Evolutionary conservation across 37 sponge, comb jelly and placozoan genomes (phyloP).

Genomic region (Hormiphora californensis): DNA sequence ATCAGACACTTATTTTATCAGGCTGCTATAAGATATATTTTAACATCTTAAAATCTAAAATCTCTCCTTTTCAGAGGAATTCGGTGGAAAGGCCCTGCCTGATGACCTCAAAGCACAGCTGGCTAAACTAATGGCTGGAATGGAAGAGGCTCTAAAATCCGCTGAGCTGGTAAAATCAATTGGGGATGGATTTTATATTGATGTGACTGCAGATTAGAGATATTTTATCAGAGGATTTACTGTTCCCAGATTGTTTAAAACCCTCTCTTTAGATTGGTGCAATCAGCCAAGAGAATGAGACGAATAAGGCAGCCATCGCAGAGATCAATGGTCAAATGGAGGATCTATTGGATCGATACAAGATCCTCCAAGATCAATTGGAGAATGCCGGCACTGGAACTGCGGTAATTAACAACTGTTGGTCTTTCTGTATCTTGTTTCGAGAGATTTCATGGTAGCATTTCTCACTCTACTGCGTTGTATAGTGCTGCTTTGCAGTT

Average conservation of each 20-base stretch:
- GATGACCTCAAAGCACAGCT: slow-evolving; percentile 13
- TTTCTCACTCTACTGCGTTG: too few relatives aligned
- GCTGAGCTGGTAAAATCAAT: not conserved
- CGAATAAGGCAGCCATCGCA: slow-evolving; percentile 55
- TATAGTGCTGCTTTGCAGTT: too few relatives aligned
- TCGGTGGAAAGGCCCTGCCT: slow-evolving; percentile 50
- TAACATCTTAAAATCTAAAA: not conserved
- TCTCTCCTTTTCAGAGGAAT: not conserved
- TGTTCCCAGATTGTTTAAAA: not conserved
- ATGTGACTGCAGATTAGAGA: too few relatives aligned
- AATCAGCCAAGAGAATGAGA: slow-evolving; percentile 41
- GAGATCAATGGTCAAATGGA: slow-evolving; percentile 60
- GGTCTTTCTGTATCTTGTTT: too few relatives aligned
- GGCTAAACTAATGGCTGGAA: not conserved
- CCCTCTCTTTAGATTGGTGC: not conserved
- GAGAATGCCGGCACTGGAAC: slow-evolving; percentile 27
- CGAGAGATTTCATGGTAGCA: too few relatives aligned
- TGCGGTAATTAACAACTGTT: slow-evolving; percentile 28
- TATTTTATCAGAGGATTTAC: not conserved
- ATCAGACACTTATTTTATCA: too few relatives aligned
- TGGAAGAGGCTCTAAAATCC: slow-evolving; percentile 1
- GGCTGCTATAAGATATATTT: too few relatives aligned
- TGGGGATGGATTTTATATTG: too few relatives aligned
- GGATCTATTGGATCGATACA: slow-evolving; percentile 54
- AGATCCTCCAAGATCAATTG: slow-evolving; percentile 54